Evolutionary conservation across 2,113 vertebrate species (phyloP).

Genomic region (Caranx ignobilis): DNA sequence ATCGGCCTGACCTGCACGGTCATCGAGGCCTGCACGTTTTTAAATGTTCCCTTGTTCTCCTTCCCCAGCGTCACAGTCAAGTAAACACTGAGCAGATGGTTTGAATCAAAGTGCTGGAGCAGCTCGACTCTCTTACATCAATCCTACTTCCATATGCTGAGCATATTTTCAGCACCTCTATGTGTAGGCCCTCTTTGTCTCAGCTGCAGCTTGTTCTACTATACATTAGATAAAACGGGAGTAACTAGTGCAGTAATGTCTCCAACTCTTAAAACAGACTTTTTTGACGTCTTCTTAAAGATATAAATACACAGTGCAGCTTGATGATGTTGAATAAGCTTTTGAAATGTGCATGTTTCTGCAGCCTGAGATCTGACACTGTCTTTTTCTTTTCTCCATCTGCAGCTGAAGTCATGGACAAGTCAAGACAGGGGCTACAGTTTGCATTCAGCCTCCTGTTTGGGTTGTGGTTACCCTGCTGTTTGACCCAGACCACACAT

Average conservation of each 20-base stretch:
- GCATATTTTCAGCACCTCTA: conserved; percentile 17
- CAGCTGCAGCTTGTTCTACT: not conserved
- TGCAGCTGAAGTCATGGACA: conserved; percentile 74
- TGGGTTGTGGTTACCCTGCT: conserved; percentile 69
- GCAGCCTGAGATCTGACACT: not conserved
- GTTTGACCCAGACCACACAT: conserved; percentile 75
- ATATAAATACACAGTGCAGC: not conserved
- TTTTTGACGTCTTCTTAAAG: not conserved
- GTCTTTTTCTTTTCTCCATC: not conserved
- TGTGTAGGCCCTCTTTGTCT: not conserved
- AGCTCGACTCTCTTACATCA: conserved; percentile 14
- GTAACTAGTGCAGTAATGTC: not conserved
- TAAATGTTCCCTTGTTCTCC: not conserved
- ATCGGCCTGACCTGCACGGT: not conserved
- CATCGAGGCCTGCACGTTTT: not conserved
- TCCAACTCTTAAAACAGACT: not conserved
- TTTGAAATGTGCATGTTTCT: too few species aligned
- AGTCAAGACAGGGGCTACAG: conserved; percentile 30
- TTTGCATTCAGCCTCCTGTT: conserved; percentile 68
- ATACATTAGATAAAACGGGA: not conserved
- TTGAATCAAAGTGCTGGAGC: conserved; percentile 48
- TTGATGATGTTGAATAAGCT: not conserved
- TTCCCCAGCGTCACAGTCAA: not conserved
- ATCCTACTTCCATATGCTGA: conserved; percentile 3
- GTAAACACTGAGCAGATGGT: conserved; percentile 58